Evolutionary conservation across 2,888 invertebrate genomes (phyloP).

Genomic region (Tinea semifulvella): DNA sequence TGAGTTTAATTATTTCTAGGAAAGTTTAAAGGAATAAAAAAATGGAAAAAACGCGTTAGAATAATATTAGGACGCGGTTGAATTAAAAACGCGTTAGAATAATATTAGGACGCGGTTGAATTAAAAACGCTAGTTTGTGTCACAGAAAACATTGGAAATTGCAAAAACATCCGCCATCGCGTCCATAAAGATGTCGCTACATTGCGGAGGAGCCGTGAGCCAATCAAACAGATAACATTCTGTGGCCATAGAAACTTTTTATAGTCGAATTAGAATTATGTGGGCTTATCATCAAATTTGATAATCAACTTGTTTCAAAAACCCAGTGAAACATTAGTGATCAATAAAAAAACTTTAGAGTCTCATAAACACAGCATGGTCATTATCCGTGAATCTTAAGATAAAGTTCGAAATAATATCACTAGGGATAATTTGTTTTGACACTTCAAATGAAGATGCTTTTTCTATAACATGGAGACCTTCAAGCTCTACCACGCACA

Average conservation of each 20-base stretch:
- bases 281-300: constrained; percentile 9
- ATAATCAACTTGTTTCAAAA: constrained; percentile 9
- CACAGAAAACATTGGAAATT: constrained; percentile 1
- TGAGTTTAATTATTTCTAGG: too few relatives aligned
- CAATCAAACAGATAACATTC: constrained; percentile 10
- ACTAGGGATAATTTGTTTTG: too few relatives aligned
- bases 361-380: constrained; percentile 5
- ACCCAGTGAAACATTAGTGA: constrained; percentile 2
- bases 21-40: too few relatives aligned
- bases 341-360: constrained; percentile 6
- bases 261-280: constrained; percentile 9
- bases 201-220: constrained; percentile 11
- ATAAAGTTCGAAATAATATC: too few relatives aligned
- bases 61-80: not conserved
- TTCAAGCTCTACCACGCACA: too few relatives aligned
- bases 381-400: too few relatives aligned
- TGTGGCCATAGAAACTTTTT: constrained; percentile 12
- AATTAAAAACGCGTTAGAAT: not conserved
- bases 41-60: not conserved
- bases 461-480: too few relatives aligned
- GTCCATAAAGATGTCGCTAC: constrained; percentile 6
- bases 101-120: not conserved
- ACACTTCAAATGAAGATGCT: too few relatives aligned
- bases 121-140: constrained; percentile 1
- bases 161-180: constrained; percentile 7